Conservation (phyloP, 1,140 invertebrate genomes). For the Doryteuthis pealeii region DNA sequence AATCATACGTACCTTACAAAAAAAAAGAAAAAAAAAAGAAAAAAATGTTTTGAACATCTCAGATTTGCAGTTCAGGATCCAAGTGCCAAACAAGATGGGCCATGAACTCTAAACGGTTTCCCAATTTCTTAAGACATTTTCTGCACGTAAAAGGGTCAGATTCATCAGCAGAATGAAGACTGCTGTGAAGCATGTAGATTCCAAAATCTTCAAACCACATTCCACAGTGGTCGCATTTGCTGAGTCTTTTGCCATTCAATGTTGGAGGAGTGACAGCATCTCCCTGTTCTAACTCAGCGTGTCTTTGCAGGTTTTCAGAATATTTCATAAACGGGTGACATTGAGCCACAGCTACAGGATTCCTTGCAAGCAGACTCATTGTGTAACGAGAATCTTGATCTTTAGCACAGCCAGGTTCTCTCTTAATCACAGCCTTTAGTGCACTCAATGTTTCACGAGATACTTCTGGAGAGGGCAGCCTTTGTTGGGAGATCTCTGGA, state of each 20-base stretch:
- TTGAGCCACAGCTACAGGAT: neutral
- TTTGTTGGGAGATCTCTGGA: conserved; percentile 2
- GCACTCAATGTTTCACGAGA: conserved; percentile 8
- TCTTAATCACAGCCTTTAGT: conserved; percentile 10
- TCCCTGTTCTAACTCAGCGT: neutral
- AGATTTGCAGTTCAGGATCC: conserved; percentile 53
- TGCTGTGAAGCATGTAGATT: conserved; percentile 46
- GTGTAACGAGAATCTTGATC: neutral
- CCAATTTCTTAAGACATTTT: conserved; percentile 47
- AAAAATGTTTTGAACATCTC: no score
- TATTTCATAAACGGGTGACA: neutral
- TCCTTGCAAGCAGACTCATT: neutral
- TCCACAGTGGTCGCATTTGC: conserved; percentile 46
- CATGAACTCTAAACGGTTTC: conserved; percentile 64
- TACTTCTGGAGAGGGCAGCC: neutral
- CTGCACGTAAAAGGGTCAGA: conserved; percentile 46
- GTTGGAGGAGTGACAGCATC: neutral
- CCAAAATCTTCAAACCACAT: conserved; percentile 51
- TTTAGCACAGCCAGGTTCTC: neutral
- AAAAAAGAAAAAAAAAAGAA: no score
- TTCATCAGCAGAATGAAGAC: conserved; percentile 47
- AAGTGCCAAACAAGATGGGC: conserved; percentile 75
- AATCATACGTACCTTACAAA: no score
- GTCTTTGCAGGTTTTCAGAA: neutral
- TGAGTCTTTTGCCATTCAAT: conserved; percentile 29